phyloP scores from a whole-genome alignment of 2,797 vertebrate genomes.

The Furcifer pardalis region DNA sequence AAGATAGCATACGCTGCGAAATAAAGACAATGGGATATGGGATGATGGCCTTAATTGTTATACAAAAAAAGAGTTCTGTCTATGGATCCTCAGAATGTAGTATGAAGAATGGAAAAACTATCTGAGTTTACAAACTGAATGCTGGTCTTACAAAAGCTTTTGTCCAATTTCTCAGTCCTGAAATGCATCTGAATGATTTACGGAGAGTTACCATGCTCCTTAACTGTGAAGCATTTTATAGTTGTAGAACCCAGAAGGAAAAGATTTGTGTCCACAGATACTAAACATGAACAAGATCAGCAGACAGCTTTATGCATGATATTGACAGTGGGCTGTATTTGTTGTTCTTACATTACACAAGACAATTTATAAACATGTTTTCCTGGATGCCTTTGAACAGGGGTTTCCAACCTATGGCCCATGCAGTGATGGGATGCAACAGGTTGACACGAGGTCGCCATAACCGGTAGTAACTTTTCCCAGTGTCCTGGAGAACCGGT shows the following conservation, averaged over 20 bases:
- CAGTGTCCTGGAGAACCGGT: too few relatives aligned
- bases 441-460: too few relatives aligned
- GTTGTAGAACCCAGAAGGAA: background rate
- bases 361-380: background rate
- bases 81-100: background rate
- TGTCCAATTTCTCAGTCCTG: background rate
- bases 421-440: too few relatives aligned
- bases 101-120: background rate
- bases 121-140: conserved; percentile 8
- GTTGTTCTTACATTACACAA: background rate
- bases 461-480: too few relatives aligned
- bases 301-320: background rate
- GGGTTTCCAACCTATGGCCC: too few relatives aligned
- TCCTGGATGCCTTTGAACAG: background rate
- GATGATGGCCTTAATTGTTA: background rate
- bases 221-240: background rate
- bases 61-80: background rate
- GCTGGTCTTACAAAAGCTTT: background rate
- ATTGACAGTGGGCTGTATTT: background rate
- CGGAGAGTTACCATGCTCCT: fast-evolving
- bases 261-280: background rate
- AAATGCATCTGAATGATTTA: background rate
- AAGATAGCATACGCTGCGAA: conserved; percentile 6
- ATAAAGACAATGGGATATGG: background rate
- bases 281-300: background rate